These are phyloP conservation scores for Ypsolopha scabrella DNA, from an alignment of 2,888 invertebrate genomes.

Conservation along the genomic window DNA sequence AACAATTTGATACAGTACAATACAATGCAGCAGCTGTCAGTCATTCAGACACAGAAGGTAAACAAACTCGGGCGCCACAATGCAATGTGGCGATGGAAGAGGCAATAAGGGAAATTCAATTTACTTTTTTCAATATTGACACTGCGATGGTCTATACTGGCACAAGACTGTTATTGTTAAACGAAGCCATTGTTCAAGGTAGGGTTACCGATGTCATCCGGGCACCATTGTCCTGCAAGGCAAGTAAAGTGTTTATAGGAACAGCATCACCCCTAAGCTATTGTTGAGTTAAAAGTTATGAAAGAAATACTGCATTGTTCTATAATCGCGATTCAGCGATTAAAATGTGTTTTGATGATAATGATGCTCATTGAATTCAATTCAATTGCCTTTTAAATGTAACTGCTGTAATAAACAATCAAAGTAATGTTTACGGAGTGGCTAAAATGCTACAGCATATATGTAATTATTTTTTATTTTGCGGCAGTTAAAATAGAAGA, in stretches of 20 bases:
- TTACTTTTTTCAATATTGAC: slow-evolving; percentile 32
- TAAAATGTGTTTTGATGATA: background rate
- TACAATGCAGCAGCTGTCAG: too few species aligned
- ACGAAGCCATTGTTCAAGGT: slow-evolving; percentile 51
- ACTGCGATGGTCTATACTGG: slow-evolving; percentile 21
- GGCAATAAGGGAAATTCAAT: slow-evolving; percentile 24
- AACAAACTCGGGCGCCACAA: too few species aligned
- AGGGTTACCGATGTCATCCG: slow-evolving; percentile 37
- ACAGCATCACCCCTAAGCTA: slow-evolving; percentile 25
- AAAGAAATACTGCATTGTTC: slow-evolving; percentile 1
- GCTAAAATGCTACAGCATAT: too few species aligned
- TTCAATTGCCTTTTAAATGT: too few species aligned
- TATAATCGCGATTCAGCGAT: background rate
- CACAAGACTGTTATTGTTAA: slow-evolving; percentile 50
- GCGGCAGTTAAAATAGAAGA: too few species aligned
- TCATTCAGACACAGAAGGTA: too few species aligned
- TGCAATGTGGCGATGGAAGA: too few species aligned
- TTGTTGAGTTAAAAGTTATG: slow-evolving; percentile 22
- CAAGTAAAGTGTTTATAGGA: slow-evolving; percentile 33
- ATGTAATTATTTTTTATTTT: too few species aligned
- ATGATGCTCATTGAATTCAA: too few species aligned
- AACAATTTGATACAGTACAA: too few species aligned
- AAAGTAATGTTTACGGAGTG: too few species aligned
- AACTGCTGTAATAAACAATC: too few species aligned
- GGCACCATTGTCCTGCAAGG: slow-evolving; percentile 40